Percentiles rank a stretch among this genome's conserved stretches.
phyloP scores from a whole-genome alignment of 2,113 vertebrate genomes.

The Kryptolebias marmoratus region DNA sequence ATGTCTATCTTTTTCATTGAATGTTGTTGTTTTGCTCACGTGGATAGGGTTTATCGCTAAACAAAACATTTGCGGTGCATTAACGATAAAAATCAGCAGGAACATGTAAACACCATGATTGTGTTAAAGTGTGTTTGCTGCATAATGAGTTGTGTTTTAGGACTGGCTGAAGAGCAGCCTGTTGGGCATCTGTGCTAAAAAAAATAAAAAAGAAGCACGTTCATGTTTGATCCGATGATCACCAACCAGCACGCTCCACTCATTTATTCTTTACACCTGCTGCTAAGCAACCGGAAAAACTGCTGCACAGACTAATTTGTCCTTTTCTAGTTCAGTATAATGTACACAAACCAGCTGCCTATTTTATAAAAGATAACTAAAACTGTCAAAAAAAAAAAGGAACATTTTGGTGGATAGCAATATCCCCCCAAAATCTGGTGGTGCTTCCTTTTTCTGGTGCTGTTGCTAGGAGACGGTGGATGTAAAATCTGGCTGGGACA shows the following conservation, averaged over 20 bases:
- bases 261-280: constrained; percentile 32
- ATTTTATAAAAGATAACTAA: constrained; percentile 12
- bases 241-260: not conserved
- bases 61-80: not conserved
- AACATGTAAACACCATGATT: not conserved
- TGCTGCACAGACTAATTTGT: constrained; percentile 6
- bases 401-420: constrained; percentile 62
- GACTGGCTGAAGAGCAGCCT: constrained; percentile 13
- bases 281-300: constrained; percentile 16
- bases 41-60: not conserved
- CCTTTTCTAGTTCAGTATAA: not conserved
- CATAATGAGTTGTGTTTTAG: constrained; percentile 44
- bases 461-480: constrained; percentile 81
- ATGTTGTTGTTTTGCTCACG: too few species aligned
- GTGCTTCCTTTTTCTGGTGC: constrained; percentile 55
- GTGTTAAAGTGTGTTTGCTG: not conserved
- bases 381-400: constrained; percentile 56
- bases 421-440: constrained; percentile 49
- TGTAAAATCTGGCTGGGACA: constrained; percentile 63
- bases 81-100: not conserved
- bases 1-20: too few species aligned
- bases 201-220: constrained; percentile 34
- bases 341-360: constrained; percentile 24
- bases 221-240: constrained; percentile 36
- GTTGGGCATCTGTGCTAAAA: constrained; percentile 21